phyloP scores from a whole-genome alignment of 1,140 invertebrate genomes.

The Tetragonula clypearis region DNA sequence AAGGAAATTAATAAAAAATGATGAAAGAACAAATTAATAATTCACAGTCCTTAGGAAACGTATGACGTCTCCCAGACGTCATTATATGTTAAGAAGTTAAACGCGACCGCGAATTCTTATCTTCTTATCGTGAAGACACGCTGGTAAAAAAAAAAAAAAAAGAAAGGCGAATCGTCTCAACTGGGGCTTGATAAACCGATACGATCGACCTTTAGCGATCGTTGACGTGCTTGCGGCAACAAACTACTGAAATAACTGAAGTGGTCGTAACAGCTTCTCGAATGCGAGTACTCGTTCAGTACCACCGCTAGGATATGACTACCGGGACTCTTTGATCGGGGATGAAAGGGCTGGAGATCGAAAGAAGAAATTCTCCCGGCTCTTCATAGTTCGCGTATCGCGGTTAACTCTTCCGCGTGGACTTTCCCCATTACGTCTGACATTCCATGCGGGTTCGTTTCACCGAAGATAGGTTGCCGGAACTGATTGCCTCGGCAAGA shows the following conservation, averaged over 20 bases:
- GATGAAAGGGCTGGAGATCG: neutral
- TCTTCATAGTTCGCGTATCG: neutral
- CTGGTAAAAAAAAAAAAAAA: neutral
- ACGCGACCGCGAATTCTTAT: neutral
- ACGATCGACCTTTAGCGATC: neutral
- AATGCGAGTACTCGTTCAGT: neutral
- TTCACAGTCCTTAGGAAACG: too few species aligned
- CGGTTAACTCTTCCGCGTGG: neutral
- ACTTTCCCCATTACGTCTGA: neutral
- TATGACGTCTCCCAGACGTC: too few species aligned
- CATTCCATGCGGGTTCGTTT: neutral
- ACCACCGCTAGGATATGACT: neutral
- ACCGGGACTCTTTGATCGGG: neutral
- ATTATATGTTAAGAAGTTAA: neutral
- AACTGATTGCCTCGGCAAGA: neutral
- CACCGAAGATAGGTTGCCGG: neutral
- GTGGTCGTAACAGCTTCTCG: neutral
- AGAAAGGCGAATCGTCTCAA: conserved; percentile 1
- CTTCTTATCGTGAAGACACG: neutral
- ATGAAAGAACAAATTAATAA: too few species aligned
- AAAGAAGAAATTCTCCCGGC: neutral
- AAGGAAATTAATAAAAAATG: too few species aligned
- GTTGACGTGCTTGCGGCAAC: neutral
- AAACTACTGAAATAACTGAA: neutral
- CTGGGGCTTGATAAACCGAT: conserved; percentile 18